Conservation (phyloP, 2,113 vertebrate species). For the Dipodomys merriami region DNA sequence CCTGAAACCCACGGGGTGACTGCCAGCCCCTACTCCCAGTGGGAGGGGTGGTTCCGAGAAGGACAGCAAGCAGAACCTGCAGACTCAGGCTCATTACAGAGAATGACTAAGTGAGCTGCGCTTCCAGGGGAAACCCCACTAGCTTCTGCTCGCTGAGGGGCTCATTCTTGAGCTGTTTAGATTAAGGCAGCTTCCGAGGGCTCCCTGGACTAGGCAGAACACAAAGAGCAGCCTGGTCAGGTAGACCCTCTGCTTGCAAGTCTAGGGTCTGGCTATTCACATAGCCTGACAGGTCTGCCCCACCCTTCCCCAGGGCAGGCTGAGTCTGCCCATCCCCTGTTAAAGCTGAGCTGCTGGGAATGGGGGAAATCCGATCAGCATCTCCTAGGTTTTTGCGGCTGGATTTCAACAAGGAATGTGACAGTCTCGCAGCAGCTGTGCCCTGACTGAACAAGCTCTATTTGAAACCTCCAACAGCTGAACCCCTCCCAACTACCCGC, state of each 20-base stretch:
- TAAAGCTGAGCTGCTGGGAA: conserved; percentile 36
- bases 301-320: background rate
- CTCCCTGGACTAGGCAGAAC: background rate
- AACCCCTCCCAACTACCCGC: conserved; percentile 68
- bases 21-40: background rate
- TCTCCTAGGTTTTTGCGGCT: conserved; percentile 76
- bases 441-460: conserved; percentile 77
- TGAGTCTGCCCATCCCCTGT: background rate
- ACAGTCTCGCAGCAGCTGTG: conserved; percentile 79
- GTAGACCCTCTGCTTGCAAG: conserved; percentile 1
- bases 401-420: conserved; percentile 80
- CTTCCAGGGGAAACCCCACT: conserved; percentile 74
- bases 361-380: conserved; percentile 77
- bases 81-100: conserved; percentile 58
- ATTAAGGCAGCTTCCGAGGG: conserved; percentile 3
- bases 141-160: conserved; percentile 36
- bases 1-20: background rate
- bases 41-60: conserved; percentile 39
- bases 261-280: background rate
- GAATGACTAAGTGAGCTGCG: conserved; percentile 76
- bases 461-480: conserved; percentile 80
- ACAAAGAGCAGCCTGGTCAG: background rate
- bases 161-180: conserved; percentile 38
- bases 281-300: conserved; percentile 46
- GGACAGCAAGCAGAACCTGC: conserved; percentile 14